Evolutionary conservation across 2,113 vertebrate species (phyloP).

Genomic region (Cervus canadensis): DNA sequence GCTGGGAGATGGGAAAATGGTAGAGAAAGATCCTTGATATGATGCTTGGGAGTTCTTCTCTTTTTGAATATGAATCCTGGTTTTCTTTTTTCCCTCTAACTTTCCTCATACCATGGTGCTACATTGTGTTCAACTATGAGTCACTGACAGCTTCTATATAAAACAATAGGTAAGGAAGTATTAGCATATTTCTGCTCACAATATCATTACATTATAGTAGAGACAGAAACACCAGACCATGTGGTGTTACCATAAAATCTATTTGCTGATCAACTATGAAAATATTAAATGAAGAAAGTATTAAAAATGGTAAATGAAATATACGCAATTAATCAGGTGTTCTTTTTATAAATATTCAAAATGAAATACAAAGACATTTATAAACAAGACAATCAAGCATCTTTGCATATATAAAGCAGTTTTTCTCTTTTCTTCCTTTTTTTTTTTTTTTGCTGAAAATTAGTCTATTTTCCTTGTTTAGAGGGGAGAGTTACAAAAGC

Average conservation of each 20-base stretch:
- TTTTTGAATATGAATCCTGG: not conserved
- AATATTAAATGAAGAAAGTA: not conserved
- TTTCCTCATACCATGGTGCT: not conserved
- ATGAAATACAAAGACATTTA: not conserved
- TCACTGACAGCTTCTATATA: not conserved
- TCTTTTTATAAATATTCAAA: not conserved
- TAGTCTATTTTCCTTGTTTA: not conserved
- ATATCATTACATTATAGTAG: not conserved
- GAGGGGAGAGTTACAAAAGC: not conserved
- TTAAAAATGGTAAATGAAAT: not conserved
- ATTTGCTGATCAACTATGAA: not conserved
- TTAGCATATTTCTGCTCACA: not conserved
- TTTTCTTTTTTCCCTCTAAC: not conserved
- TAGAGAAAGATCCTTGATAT: not conserved
- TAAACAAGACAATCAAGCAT: not conserved
- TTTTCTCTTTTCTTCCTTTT: not conserved
- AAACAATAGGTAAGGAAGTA: not conserved
- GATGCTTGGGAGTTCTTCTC: not conserved
- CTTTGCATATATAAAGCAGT: not conserved
- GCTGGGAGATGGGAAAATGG: not conserved
- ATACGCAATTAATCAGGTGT: not conserved
- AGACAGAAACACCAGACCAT: not conserved
- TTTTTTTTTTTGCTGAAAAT: not conserved
- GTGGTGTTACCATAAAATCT: not conserved
- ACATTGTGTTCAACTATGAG: not conserved